These are phyloP conservation scores for Ennomos fuscantarius DNA, from an alignment of 2,888 invertebrate genomes.

Conservation along the genomic window DNA sequence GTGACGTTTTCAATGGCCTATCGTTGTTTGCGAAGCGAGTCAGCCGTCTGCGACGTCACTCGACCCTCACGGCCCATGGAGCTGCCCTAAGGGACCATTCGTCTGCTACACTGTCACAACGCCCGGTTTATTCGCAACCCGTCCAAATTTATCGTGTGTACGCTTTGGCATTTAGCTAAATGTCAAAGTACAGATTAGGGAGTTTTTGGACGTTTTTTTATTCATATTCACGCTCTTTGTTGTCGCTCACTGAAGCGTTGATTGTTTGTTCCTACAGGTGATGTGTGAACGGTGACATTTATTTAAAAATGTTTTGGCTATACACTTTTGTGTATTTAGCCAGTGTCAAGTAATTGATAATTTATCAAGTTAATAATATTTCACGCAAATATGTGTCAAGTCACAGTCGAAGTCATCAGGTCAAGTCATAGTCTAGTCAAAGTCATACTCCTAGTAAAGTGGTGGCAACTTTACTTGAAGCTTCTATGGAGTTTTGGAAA, in stretches of 20 bases:
- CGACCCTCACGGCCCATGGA: constrained; percentile 52
- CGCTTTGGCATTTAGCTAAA: constrained; percentile 35
- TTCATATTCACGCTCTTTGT: constrained; percentile 22
- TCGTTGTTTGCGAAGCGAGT: constrained; percentile 29
- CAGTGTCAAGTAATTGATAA: too few relatives aligned
- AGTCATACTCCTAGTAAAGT: too few relatives aligned
- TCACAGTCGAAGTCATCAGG: too few relatives aligned
- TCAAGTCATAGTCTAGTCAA: too few relatives aligned
- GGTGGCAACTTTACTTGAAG: too few relatives aligned
- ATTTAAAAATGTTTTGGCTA: too few relatives aligned
- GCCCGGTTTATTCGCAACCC: constrained; percentile 43
- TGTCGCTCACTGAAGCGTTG: constrained; percentile 21
- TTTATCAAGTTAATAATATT: too few relatives aligned
- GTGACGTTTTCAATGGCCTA: constrained; percentile 20
- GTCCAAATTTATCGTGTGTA: constrained; percentile 44
- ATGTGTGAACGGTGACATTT: not conserved
- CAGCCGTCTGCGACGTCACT: constrained; percentile 47
- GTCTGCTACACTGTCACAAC: constrained; percentile 57
- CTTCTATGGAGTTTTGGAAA: too few relatives aligned
- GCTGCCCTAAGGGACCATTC: constrained; percentile 53
- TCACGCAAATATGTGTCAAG: too few relatives aligned
- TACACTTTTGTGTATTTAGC: too few relatives aligned
- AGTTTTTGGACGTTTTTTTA: constrained; percentile 23
- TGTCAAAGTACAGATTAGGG: constrained; percentile 31
- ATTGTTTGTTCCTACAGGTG: constrained; percentile 11